A percentile compares a stretch with the other conserved stretches of the same genome.
Conservation (phyloP, 2,888 invertebrate species). For the Cheilosia soror region DNA sequence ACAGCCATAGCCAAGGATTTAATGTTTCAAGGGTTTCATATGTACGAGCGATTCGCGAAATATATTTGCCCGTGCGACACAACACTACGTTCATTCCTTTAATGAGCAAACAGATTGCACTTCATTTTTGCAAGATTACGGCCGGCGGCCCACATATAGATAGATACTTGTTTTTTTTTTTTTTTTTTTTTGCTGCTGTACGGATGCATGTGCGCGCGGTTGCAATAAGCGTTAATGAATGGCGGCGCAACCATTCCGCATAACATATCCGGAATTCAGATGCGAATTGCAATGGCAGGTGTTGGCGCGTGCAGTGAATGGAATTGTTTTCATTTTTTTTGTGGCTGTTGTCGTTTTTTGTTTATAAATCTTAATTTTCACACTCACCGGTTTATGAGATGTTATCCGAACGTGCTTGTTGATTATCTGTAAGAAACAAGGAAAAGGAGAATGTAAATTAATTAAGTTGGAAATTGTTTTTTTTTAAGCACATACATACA, state of each 20-base stretch:
- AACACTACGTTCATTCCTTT: conserved; percentile 57
- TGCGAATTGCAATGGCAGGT: conserved; percentile 68
- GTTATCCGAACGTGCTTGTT: conserved; percentile 69
- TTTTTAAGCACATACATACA: background rate
- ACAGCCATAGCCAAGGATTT: conserved; percentile 25
- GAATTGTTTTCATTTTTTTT: conserved; percentile 56
- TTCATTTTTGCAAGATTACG: conserved; percentile 71
- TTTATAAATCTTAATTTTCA: conserved; percentile 69
- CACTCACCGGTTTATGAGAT: conserved; percentile 71
- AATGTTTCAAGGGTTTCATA: conserved; percentile 37
- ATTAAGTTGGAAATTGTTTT: conserved; percentile 59
- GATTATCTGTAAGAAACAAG: conserved; percentile 62
- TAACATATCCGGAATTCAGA: conserved; percentile 66
- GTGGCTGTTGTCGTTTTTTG: conserved; percentile 11
- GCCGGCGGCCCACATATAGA: conserved; percentile 47
- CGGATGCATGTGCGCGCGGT: conserved; percentile 21
- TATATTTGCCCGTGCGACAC: conserved; percentile 41
- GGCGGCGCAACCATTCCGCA: conserved; percentile 63
- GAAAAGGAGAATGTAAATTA: conserved; percentile 63
- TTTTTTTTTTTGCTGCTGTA: background rate
- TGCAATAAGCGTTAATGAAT: conserved; percentile 58
- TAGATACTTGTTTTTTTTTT: conserved; percentile 3
- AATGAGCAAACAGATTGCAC: conserved; percentile 74
- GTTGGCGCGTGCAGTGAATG: conserved; percentile 74
- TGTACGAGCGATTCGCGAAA: conserved; percentile 42